Base-by-base conservation (phyloP, 2,888 invertebrate species). In the Luffia ferchaultella region DNA sequence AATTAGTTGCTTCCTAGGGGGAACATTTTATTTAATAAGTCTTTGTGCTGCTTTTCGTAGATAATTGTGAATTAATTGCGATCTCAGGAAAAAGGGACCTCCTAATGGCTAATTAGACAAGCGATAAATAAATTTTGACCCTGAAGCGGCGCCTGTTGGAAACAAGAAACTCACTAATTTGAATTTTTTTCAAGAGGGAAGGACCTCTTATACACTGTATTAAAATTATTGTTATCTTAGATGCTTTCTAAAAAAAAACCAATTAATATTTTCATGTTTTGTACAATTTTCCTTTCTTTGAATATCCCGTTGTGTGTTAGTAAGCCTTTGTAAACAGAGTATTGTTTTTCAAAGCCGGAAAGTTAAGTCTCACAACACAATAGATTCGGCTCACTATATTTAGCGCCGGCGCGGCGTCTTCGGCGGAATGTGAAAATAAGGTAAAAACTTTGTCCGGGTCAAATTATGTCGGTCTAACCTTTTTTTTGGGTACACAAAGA, bases 21-120 rank as follows among this genome's bases (percentile, higher is more conserved):
- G 67, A 73, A 73, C 68, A 67, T 76, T 78, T 73, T 73, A 76
- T 77, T 78, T 74, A 77, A 77, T 75, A 75, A 76, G 67, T 64
- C 71, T 67, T 62, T 68, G 68, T 71, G 66, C 62, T 73, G 73
- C 72, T 70, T 72, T 73, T 70, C 66, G 71, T 73, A 73, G 69
- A 70, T 78, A 79, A 53, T 58, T 57, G 58, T 62, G 58, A 50
- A 53, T 50, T 50, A 50, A 50, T 53, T 53, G 48, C 50, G 48
- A 45, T 45, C 60, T 58, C 55, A 54, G 54, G 57, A 57, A 58
- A 60, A 59, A 59, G 57, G 62, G 60, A 58, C 62, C 57, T 59
- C 43, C 55, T 61, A 60, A 62, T 62, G 58, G 62, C 55, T 64
- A 65, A 77, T 76, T 76, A 70, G 64, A 64, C 63, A 63, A 70